phyloP scores from a whole-genome alignment of 2,888 invertebrate genomes.

The Tuberolachnus salignus region DNA sequence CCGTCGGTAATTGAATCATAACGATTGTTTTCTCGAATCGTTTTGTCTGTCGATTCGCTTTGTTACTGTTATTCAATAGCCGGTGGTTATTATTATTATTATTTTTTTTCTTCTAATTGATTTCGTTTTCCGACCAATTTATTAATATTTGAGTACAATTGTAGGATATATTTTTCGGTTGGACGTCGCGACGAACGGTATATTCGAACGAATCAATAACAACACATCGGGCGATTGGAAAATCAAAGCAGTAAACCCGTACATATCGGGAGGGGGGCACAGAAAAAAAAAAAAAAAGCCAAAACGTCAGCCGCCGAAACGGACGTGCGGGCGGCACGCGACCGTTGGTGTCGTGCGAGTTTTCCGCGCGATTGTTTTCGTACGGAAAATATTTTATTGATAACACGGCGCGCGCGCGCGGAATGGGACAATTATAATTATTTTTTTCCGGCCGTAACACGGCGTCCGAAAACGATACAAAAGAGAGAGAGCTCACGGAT shows the following conservation, averaged over 20 bases:
- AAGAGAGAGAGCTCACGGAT: conserved; percentile 45
- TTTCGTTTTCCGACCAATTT: too few relatives aligned
- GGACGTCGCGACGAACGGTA: background rate
- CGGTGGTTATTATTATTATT: too few relatives aligned
- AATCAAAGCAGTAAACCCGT: too few relatives aligned
- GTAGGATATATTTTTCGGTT: too few relatives aligned
- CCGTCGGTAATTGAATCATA: too few relatives aligned
- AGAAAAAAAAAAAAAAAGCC: background rate
- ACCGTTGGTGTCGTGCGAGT: conserved; percentile 17
- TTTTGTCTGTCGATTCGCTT: too few relatives aligned
- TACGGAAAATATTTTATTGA: background rate
- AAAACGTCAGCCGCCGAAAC: background rate
- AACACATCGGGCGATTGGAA: background rate
- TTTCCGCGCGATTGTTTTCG: conserved; percentile 26
- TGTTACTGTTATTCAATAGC: too few relatives aligned
- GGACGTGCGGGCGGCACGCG: conserved; percentile 9
- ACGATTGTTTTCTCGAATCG: too few relatives aligned
- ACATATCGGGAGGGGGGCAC: background rate
- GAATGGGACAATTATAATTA: conserved; percentile 20
- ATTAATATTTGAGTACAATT: too few relatives aligned
- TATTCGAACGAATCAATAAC: conserved; percentile 16
- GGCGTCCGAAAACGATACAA: conserved; percentile 46
- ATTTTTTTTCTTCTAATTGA: too few relatives aligned
- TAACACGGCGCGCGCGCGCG: conserved; percentile 15
- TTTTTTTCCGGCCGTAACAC: background rate